phyloP scores from a whole-genome alignment of 2,797 vertebrate genomes.

The Myiotriccus ornatus region DNA sequence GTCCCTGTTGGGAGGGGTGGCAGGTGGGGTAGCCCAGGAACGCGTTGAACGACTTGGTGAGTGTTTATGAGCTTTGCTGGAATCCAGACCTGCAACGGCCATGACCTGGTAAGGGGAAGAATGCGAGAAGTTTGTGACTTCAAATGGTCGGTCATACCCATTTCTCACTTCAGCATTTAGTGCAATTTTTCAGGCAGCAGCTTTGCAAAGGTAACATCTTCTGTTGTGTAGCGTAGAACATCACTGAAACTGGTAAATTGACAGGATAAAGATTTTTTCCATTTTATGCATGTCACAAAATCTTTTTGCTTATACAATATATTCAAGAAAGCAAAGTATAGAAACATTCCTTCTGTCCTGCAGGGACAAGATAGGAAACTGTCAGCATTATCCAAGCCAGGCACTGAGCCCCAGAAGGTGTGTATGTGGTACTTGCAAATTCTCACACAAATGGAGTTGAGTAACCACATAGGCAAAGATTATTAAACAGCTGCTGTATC shows the following conservation, averaged over 20 bases:
- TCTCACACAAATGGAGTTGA: not conserved
- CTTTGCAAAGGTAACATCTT: not conserved
- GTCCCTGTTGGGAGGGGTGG: constrained; percentile 89
- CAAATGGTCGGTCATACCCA: not conserved
- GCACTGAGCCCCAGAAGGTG: not conserved
- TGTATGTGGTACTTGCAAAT: not conserved
- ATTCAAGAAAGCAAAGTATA: not conserved
- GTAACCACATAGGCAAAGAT: not conserved
- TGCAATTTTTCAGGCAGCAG: not conserved
- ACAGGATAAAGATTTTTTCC: not conserved
- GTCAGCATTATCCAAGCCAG: not conserved
- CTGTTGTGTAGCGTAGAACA: not conserved
- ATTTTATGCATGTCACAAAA: not conserved
- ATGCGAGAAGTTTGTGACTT: not conserved
- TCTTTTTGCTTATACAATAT: not conserved
- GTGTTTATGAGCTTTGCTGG: constrained; percentile 92
- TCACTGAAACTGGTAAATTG: not conserved
- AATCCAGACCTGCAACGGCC: constrained; percentile 97
- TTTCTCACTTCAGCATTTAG: not conserved
- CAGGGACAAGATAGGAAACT: not conserved
- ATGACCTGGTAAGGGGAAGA: constrained; percentile 85
- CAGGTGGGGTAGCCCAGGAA: constrained; percentile 96
- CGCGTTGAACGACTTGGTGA: constrained; percentile 93
- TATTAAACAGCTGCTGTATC: not conserved
- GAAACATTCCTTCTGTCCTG: not conserved